Conservation (phyloP, 2,797 vertebrate genomes). For the Acanthopagrus latus region DNA sequence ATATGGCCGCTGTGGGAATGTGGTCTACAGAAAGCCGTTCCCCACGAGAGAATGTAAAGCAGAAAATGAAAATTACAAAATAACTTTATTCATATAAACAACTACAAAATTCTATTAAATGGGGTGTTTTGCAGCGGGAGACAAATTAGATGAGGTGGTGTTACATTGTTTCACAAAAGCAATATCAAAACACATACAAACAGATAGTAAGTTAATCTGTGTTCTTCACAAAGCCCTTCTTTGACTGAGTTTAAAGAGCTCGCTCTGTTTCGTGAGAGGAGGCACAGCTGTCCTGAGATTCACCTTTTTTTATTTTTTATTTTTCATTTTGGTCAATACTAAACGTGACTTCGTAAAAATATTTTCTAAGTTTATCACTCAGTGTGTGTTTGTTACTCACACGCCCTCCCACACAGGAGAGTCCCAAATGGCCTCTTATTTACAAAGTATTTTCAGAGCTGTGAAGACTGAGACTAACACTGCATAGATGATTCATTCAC, state of each 20-base stretch:
- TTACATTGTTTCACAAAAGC: slow-evolving; percentile 72
- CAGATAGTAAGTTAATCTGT: slow-evolving; percentile 53
- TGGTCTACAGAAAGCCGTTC: neutral
- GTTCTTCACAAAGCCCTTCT: slow-evolving; percentile 58
- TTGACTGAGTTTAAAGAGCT: slow-evolving; percentile 54
- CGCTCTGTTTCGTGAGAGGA: slow-evolving; percentile 60
- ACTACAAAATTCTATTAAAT: slow-evolving; percentile 78
- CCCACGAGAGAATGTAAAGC: slow-evolving; percentile 20
- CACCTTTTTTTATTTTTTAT: slow-evolving; percentile 13
- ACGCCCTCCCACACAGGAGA: slow-evolving; percentile 57
- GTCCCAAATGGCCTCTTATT: slow-evolving; percentile 66
- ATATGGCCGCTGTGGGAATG: too few relatives aligned
- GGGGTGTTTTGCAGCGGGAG: slow-evolving; percentile 52
- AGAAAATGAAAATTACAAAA: slow-evolving; percentile 76
- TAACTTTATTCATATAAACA: slow-evolving; percentile 82
- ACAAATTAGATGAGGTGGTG: slow-evolving; percentile 53
- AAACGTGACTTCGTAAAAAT: slow-evolving; percentile 45
- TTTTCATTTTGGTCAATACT: slow-evolving; percentile 38
- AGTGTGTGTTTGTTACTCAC: slow-evolving; percentile 41
- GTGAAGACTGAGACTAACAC: slow-evolving; percentile 71
- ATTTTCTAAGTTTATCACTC: slow-evolving; percentile 40
- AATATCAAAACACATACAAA: slow-evolving; percentile 78
- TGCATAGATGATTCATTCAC: slow-evolving; percentile 79
- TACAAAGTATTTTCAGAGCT: slow-evolving; percentile 62
- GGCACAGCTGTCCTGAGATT: slow-evolving; percentile 78